Evolutionary conservation across 2,113 vertebrate species (phyloP).

Genomic region (Morone chrysops): DNA sequence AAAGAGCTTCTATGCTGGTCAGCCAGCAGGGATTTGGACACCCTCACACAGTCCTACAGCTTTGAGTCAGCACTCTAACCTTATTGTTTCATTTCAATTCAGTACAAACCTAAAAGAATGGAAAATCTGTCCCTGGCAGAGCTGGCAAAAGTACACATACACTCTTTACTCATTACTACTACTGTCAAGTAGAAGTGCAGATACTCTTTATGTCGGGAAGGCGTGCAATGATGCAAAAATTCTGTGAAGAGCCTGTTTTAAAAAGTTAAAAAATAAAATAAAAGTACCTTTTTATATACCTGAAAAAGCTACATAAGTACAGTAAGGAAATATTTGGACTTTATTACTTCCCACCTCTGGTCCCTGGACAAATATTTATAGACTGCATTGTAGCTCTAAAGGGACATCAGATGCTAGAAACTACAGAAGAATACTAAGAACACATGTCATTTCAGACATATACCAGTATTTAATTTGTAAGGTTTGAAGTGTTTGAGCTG

Average conservation of each 20-base stretch:
- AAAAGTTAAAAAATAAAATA: too few relatives aligned
- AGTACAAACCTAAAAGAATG: slow-evolving; percentile 7
- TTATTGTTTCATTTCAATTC: slow-evolving; percentile 5
- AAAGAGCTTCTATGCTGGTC: slow-evolving; percentile 10
- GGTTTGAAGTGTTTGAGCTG: slow-evolving; percentile 35
- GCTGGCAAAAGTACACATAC: too few relatives aligned
- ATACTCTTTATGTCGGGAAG: too few relatives aligned
- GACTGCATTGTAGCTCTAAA: not conserved
- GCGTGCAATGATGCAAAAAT: too few relatives aligned
- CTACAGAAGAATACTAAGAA: not conserved
- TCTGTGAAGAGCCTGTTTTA: too few relatives aligned
- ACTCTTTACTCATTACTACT: too few relatives aligned
- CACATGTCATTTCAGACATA: not conserved
- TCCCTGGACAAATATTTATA: slow-evolving; percentile 9
- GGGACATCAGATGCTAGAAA: slow-evolving; percentile 12
- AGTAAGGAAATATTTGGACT: too few relatives aligned
- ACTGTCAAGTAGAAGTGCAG: too few relatives aligned
- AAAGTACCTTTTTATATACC: too few relatives aligned
- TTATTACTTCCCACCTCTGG: too few relatives aligned
- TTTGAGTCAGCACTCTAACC: slow-evolving; percentile 36
- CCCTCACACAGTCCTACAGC: not conserved
- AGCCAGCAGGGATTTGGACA: not conserved
- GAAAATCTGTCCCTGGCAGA: not conserved
- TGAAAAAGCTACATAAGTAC: too few relatives aligned
- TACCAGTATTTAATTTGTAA: slow-evolving; percentile 1